Evolutionary conservation across 2,113 vertebrate genomes (phyloP), one percentile per base, ranked within the genome.

Genomic region (Eptesicus fuscus): DNA sequence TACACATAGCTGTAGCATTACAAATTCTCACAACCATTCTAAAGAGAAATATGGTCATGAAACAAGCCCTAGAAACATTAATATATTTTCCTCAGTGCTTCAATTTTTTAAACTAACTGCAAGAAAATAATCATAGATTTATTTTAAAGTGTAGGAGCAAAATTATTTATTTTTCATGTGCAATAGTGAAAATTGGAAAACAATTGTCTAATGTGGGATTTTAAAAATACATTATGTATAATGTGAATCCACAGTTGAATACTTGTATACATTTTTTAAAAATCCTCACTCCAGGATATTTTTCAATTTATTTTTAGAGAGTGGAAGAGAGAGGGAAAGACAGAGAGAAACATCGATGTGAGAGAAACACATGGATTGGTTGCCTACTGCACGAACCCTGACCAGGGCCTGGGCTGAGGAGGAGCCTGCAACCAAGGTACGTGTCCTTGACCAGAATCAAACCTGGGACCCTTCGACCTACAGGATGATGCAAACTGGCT

Each of bases 151-250:
- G 83, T 73, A 83, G 17, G 9, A 65, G 14, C 7, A 32, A 65
- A 86, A 63, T 32, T 35, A 80, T 69, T 82, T 32, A 87, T 65
- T 78, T 76, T 90, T 93, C 91, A 90, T 67, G 32, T 40, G 22
- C 20, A 83, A 59, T 59, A 79, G 47, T 78, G n/a, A 79, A 83
- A 95, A 95, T 2, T 93, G 20, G 61, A 83, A 71, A 87, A 79
- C 32, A 70, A 69, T 74, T 40, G 44, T 85, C 71, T 35, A 90
- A 70, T 63, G 35, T 49, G 25, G 2, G 14, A 65, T 74, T 91
- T 16, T 22, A 49, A 61, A 35, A 49, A 28, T n/a, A 53, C 28
- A 16, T 76, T 79, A 80, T 10, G 5, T 74, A 76, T 11, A 37
- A 88, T 94, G 51, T 83, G 63, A 78, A 83, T 44, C 8, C 32